A percentile compares a stretch with the other conserved stretches of the same genome.
Conservation (phyloP, 2,113 vertebrate genomes). For the Gymnobelideus leadbeateri region DNA sequence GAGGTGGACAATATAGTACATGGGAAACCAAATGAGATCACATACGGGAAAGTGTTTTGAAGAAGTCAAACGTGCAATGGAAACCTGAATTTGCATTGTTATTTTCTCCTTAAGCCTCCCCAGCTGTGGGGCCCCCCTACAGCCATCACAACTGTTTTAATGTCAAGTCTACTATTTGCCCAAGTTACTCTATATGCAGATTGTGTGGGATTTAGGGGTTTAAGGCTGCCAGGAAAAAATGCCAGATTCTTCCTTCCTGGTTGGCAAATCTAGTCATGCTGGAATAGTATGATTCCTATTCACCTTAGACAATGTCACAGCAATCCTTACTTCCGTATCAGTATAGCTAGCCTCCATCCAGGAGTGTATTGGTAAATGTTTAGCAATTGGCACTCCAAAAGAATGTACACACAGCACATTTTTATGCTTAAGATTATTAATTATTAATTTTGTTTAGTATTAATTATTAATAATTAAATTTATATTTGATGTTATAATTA, state of each 20-base stretch:
- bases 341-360: not conserved
- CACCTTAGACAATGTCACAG: not conserved
- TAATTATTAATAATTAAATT: too few relatives aligned
- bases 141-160: not conserved
- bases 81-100: not conserved
- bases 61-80: not conserved
- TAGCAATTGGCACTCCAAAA: not conserved
- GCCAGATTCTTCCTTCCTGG: slow-evolving; percentile 4
- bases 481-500: not conserved
- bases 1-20: not conserved
- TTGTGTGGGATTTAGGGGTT: not conserved
- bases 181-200: not conserved
- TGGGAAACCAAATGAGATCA: not conserved
- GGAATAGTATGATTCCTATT: not conserved
- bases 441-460: not conserved
- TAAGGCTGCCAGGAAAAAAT: not conserved
- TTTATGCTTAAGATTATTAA: not conserved
- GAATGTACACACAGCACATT: not conserved
- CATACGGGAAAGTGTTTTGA: not conserved
- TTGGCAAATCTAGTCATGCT: not conserved
- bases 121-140: not conserved
- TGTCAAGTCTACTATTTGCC: not conserved
- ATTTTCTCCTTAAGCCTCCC: not conserved
- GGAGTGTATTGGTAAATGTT: not conserved
- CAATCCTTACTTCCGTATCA: not conserved